A percentile compares a stretch with the other conserved stretches of the same genome.
phyloP scores from a whole-genome alignment of 2,113 vertebrate genomes.

The Aix galericulata region DNA sequence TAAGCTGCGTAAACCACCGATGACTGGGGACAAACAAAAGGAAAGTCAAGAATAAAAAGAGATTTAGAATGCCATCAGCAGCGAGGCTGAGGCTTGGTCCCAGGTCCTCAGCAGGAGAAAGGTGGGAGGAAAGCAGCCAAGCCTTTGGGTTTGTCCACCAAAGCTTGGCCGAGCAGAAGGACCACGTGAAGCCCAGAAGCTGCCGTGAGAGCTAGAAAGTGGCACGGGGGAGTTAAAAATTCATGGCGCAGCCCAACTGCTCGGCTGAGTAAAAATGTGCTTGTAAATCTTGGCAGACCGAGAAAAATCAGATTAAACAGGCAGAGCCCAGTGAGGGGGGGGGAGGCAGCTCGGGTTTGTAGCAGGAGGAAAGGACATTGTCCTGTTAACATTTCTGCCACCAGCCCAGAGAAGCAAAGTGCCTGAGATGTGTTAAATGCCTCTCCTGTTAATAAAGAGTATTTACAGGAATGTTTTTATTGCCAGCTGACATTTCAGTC shows the following conservation, averaged over 20 bases:
- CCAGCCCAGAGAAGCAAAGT: neutral
- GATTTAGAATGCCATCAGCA: too few relatives aligned
- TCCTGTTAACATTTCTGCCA: neutral
- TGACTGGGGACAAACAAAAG: neutral
- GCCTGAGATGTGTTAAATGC: neutral
- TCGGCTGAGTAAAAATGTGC: neutral
- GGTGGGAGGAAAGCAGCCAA: neutral
- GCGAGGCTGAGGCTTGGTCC: neutral
- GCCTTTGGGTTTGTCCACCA: neutral
- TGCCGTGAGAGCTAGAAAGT: neutral
- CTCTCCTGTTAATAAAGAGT: conserved; percentile 8
- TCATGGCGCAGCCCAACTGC: neutral
- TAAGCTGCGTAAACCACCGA: neutral
- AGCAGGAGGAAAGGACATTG: neutral
- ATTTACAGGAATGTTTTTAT: neutral
- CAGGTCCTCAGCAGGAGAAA: neutral
- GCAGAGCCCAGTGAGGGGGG: neutral
- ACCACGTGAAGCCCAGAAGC: neutral
- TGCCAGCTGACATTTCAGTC: neutral
- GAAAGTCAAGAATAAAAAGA: neutral
- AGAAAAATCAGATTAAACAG: neutral
- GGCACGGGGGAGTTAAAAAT: neutral
- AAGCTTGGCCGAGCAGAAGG: neutral
- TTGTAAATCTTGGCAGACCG: neutral
- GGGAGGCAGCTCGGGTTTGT: neutral